phyloP scores from a whole-genome alignment of 2,113 vertebrate genomes.

The Ia io region DNA sequence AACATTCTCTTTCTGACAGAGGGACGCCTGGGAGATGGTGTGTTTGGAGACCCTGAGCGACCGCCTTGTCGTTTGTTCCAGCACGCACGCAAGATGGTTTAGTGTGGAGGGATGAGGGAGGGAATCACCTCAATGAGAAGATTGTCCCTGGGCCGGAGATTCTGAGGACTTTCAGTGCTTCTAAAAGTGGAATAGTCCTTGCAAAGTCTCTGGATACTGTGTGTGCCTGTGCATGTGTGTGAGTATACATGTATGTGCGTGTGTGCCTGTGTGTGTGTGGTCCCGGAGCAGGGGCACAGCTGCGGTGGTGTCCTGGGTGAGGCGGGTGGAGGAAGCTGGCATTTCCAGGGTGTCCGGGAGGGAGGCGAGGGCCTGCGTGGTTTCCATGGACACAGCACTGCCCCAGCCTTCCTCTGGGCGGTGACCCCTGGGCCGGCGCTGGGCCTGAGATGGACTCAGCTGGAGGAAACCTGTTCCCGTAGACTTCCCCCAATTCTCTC shows the following conservation, averaged over 20 bases:
- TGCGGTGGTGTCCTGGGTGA: conserved; percentile 31
- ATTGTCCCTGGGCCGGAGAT: not conserved
- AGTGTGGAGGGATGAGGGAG: not conserved
- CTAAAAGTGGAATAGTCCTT: not conserved
- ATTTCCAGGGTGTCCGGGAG: not conserved
- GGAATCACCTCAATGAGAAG: not conserved
- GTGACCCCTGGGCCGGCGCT: conserved; percentile 48
- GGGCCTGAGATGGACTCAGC: not conserved
- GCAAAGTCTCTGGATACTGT: not conserved
- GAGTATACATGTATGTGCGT: fast-evolving
- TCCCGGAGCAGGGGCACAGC: not conserved
- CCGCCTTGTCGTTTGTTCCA: not conserved
- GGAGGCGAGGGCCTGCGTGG: conserved; percentile 2
- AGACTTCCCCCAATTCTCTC: not conserved
- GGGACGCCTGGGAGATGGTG: not conserved
- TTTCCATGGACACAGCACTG: conserved; percentile 61
- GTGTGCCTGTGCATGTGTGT: not conserved
- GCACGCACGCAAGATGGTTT: not conserved
- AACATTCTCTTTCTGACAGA: not conserved
- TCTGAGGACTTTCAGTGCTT: not conserved
- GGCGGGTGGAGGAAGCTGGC: conserved; percentile 36
- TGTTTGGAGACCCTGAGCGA: not conserved
- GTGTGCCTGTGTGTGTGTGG: not conserved
- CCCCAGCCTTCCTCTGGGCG: conserved; percentile 45
- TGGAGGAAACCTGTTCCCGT: conserved; percentile 18